A percentile compares a stretch with the other conserved stretches of the same genome.
These are phyloP conservation scores for Hoplias malabaricus DNA, from an alignment of 2,113 vertebrate genomes.

Conservation along the genomic window DNA sequence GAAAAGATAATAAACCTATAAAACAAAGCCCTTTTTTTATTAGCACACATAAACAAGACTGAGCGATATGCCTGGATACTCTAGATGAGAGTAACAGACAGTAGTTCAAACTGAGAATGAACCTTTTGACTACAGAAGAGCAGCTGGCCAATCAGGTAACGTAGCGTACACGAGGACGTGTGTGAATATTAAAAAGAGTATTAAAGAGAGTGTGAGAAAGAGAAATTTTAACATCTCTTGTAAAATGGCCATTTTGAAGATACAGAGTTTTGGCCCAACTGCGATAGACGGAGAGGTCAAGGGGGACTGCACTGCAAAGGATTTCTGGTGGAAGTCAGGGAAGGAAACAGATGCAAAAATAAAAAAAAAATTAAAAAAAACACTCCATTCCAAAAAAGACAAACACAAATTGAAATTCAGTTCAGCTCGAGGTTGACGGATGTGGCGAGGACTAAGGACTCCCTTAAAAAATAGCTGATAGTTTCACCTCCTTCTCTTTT, in stretches of 20 bases:
- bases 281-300: slow-evolving; percentile 55
- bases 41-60: slow-evolving; percentile 23
- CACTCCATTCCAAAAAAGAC: no score
- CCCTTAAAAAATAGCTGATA: neutral
- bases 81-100: slow-evolving; percentile 7
- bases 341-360: slow-evolving; percentile 52
- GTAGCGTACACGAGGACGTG: slow-evolving; percentile 44
- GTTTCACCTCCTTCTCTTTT: neutral
- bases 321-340: slow-evolving; percentile 53
- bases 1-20: slow-evolving; percentile 21
- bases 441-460: slow-evolving; percentile 8
- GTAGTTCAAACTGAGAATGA: slow-evolving; percentile 3
- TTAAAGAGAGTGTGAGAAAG: slow-evolving; percentile 44
- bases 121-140: slow-evolving; percentile 23
- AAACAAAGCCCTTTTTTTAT: slow-evolving; percentile 16
- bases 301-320: slow-evolving; percentile 46
- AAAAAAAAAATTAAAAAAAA: slow-evolving; percentile 56
- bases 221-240: no score
- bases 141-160: slow-evolving; percentile 50
- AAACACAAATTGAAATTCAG: slow-evolving; percentile 60
- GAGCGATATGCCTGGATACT: neutral
- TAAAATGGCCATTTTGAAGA: no score
- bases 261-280: no score
- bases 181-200: slow-evolving; percentile 44
- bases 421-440: slow-evolving; percentile 29